Base-by-base conservation (phyloP, 1,140 invertebrate genomes). In the Microplitis demolitor region DNA sequence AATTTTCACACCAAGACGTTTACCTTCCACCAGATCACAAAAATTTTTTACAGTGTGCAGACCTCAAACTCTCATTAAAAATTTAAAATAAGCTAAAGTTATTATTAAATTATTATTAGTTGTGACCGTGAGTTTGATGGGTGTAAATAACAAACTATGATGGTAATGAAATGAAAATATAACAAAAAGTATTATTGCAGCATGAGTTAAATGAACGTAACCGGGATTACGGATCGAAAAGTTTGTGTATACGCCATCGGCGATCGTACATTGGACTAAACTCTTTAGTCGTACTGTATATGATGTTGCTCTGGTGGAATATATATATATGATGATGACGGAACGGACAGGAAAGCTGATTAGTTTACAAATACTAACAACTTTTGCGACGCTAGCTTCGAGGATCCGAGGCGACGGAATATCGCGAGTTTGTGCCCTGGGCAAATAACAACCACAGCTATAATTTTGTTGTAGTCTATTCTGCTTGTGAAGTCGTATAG, bases 351-450 rank as follows among this genome's bases (percentile, higher is more conserved):
- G 63, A 72, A 72, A 56, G 62, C 70, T 72, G 51, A 72, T 72
- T 58, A 58, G 56, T 58, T 58, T 72, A 72, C 70, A 60, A 72
- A 72, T 72, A 72, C 66, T 72, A 66, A 72, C 70, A 72, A 72
- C 62, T 72, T 72, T 72, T 39, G 53, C 35, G n/a, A 35, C 24
- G 35, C 9, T 54, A 53, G 51, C 37, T 37, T 64, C 35, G 37
- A 64, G 62, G 37, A 64, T 64, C 16, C 13, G 62, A 64, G 16
- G 50, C 13, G 66, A 33, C 66, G 53, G 50, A 67, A 45, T 9
- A 51, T 66, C 37, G 63, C 63, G 37, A 51, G 31, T 39, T 34
- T 67, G 6, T 56, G 66, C 66, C 66, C 3, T 67, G 11, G 51
- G 66, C 66, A 66, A 45, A 45, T 45, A 66, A 66, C 45, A 66